Percentiles rank a stretch among this genome's conserved stretches.
These are phyloP conservation scores for Falco novaeseelandiae DNA, from an alignment of 2,797 vertebrate species.

Conservation along the genomic window DNA sequence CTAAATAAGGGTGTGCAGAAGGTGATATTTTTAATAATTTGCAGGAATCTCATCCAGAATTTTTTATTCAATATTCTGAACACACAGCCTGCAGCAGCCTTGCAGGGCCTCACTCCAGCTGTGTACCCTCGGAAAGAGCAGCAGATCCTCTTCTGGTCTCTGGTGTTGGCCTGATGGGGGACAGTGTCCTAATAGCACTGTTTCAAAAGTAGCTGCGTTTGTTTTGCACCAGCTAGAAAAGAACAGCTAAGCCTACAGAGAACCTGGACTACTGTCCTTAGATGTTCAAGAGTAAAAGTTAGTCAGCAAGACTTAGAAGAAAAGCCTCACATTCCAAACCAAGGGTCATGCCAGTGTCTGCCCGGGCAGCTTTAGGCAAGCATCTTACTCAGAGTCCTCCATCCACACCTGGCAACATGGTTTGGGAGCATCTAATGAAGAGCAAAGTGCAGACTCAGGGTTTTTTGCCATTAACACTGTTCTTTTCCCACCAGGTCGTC, in stretches of 20 bases:
- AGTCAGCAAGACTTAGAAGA: not conserved
- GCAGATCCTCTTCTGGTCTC: not conserved
- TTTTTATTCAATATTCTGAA: not conserved
- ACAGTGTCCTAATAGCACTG: not conserved
- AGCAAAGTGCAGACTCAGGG: not conserved
- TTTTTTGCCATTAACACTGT: not conserved
- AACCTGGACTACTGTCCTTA: not conserved
- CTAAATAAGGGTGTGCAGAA: not conserved
- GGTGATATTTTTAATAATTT: not conserved
- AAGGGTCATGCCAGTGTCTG: not conserved
- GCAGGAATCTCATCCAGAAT: not conserved
- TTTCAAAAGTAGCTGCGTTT: not conserved
- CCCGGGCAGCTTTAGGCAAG: not conserved
- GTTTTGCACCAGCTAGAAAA: not conserved
- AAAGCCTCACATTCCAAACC: not conserved
- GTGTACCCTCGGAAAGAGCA: not conserved
- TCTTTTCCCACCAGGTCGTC: conserved; percentile 9
- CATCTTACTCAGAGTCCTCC: not conserved
- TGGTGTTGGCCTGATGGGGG: not conserved
- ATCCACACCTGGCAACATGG: accelerated
- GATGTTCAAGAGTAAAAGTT: not conserved
- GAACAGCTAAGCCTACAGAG: not conserved
- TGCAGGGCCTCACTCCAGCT: not conserved
- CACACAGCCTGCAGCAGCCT: not conserved
- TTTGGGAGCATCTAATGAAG: not conserved